Evolutionary conservation across 2,888 invertebrate genomes (phyloP).

Genomic region (Conistra vaccinii): DNA sequence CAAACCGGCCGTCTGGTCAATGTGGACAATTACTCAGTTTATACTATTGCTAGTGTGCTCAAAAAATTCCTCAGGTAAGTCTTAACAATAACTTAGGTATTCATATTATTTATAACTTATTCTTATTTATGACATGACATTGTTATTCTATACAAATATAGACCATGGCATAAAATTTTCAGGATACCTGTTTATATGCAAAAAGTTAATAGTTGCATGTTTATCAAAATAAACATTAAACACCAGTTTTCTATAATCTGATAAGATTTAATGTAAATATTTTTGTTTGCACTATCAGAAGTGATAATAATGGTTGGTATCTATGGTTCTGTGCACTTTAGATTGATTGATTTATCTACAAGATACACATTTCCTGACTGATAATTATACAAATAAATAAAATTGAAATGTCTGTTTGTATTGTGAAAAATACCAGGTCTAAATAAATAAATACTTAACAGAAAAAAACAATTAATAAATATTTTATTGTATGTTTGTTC

Average conservation of each 20-base stretch:
- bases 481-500: no score
- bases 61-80: conserved; percentile 96
- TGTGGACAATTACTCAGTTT: conserved; percentile 98
- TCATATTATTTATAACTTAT: background rate
- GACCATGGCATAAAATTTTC: background rate
- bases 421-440: no score
- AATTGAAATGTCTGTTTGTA: no score
- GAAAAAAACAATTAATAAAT: no score
- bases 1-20: conserved; percentile 97
- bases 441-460: no score
- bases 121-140: background rate
- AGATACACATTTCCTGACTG: conserved; percentile 1
- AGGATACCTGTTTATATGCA: background rate
- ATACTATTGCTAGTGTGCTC: conserved; percentile 99
- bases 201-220: background rate
- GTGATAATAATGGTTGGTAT: conserved; percentile 38
- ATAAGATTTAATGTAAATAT: conserved; percentile 56
- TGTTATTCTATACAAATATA: background rate
- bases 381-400: background rate
- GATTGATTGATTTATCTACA: conserved; percentile 17
- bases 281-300: conserved; percentile 44
- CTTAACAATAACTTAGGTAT: background rate
- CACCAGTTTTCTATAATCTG: conserved; percentile 35
- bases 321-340: conserved; percentile 24
- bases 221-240: conserved; percentile 36